Conservation (phyloP, 2,888 invertebrate species). For the Acanthosepion pharaonis region DNA sequence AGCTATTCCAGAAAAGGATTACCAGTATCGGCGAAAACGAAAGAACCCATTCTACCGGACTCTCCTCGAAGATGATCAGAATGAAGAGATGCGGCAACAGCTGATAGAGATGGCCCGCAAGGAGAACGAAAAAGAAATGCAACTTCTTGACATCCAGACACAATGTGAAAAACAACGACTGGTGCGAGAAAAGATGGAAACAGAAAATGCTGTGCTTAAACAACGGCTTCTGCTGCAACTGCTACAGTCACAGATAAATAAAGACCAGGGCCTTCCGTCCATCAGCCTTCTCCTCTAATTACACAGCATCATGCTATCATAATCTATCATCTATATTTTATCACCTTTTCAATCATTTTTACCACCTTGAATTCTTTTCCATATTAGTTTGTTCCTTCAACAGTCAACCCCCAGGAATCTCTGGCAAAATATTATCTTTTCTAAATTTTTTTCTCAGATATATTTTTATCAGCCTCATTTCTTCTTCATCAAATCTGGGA, state of each 20-base stretch:
- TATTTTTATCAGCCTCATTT: too few relatives aligned
- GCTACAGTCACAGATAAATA: not conserved
- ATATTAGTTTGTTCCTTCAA: not conserved
- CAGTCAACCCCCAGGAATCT: not conserved
- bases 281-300: not conserved
- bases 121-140: slow-evolving; percentile 39
- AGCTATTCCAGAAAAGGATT: not conserved
- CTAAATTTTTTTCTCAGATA: too few relatives aligned
- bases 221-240: not conserved
- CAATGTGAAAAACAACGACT: slow-evolving; percentile 38
- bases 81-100: not conserved
- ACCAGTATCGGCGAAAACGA: not conserved
- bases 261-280: not conserved
- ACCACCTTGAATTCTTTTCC: not conserved
- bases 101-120: slow-evolving; percentile 38
- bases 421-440: too few relatives aligned
- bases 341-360: not conserved
- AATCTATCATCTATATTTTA: not conserved
- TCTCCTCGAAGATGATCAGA: not conserved
- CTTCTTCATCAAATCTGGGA: too few relatives aligned
- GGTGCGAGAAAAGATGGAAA: not conserved
- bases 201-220: slow-evolving; percentile 34
- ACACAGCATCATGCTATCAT: not conserved
- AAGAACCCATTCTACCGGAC: not conserved
- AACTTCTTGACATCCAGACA: not conserved